Percentiles rank a stretch among this genome's conserved stretches.
These are phyloP conservation scores for Zhengitettix transpicula DNA, from an alignment of 2,888 invertebrate species.

Conservation along the genomic window DNA sequence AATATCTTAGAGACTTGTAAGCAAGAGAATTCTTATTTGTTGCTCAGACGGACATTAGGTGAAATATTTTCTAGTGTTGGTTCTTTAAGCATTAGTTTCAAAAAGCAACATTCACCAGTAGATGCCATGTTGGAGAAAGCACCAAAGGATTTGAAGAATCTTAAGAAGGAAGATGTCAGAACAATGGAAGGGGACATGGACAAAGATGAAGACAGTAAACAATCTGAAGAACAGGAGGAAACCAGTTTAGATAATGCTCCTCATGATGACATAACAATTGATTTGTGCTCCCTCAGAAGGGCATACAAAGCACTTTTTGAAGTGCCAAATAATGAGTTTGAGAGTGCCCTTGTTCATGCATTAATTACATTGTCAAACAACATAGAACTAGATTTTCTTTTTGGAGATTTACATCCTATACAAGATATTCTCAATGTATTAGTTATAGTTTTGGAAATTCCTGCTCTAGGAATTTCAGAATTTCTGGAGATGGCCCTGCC, in stretches of 20 bases:
- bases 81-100: slow-evolving; percentile 9
- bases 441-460: slow-evolving; percentile 64
- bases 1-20: slow-evolving; percentile 61
- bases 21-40: slow-evolving; percentile 46
- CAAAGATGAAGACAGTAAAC: slow-evolving; percentile 63
- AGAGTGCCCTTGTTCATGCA: slow-evolving; percentile 56
- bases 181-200: slow-evolving; percentile 64
- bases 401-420: slow-evolving; percentile 19
- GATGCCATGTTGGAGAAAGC: slow-evolving; percentile 35
- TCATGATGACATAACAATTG: slow-evolving; percentile 33
- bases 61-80: slow-evolving; percentile 41
- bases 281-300: slow-evolving; percentile 51
- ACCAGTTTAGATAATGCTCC: slow-evolving; percentile 6
- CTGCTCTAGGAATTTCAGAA: slow-evolving; percentile 53
- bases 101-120: slow-evolving; percentile 25
- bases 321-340: slow-evolving; percentile 29
- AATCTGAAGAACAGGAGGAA: slow-evolving; percentile 17
- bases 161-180: slow-evolving; percentile 56
- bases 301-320: slow-evolving; percentile 37
- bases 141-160: slow-evolving; percentile 32
- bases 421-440: slow-evolving; percentile 38
- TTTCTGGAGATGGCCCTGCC: slow-evolving; percentile 66
- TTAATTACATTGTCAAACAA: slow-evolving; percentile 53
- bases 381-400: slow-evolving; percentile 51
- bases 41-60: slow-evolving; percentile 57